A percentile compares a stretch with the other conserved stretches of the same genome.
phyloP scores from a whole-genome alignment of 1,140 invertebrate species.

The Arctopsyche grandis region DNA sequence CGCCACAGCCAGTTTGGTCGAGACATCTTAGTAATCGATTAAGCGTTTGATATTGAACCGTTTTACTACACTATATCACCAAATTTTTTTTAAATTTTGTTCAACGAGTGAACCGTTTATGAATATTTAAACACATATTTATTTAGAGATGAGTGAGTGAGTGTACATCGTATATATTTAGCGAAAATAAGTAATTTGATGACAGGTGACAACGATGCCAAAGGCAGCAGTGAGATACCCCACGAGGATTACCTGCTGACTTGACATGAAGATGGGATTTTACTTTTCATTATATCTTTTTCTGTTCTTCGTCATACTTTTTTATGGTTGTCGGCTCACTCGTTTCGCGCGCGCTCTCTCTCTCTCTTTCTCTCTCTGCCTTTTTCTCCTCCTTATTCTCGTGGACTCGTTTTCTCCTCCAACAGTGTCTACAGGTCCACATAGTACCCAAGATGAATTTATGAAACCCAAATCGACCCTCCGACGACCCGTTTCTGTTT shows the following conservation, averaged over 20 bases:
- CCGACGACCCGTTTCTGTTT: slow-evolving; percentile 9
- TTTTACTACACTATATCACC: too few species aligned
- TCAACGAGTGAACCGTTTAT: too few species aligned
- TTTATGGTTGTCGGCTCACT: not conserved
- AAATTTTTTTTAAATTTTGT: too few species aligned
- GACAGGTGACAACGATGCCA: too few species aligned
- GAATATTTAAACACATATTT: not conserved
- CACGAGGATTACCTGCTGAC: slow-evolving; percentile 7
- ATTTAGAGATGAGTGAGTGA: not conserved
- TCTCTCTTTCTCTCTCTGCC: not conserved
- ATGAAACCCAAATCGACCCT: slow-evolving; percentile 4
- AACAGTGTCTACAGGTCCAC: not conserved
- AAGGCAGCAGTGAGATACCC: not conserved
- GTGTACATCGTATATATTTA: too few species aligned
- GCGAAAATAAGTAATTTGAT: too few species aligned
- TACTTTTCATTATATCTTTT: slow-evolving; percentile 27
- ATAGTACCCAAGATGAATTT: not conserved
- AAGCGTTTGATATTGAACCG: too few species aligned
- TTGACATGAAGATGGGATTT: slow-evolving; percentile 30
- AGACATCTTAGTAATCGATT: too few species aligned
- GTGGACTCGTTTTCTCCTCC: not conserved
- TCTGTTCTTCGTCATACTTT: slow-evolving; percentile 11
- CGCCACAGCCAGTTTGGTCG: too few species aligned
- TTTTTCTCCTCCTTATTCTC: not conserved
- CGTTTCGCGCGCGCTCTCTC: not conserved